These are phyloP conservation scores for Standfussiana lucernea DNA, from an alignment of 2,888 invertebrate species.

Conservation along the genomic window DNA sequence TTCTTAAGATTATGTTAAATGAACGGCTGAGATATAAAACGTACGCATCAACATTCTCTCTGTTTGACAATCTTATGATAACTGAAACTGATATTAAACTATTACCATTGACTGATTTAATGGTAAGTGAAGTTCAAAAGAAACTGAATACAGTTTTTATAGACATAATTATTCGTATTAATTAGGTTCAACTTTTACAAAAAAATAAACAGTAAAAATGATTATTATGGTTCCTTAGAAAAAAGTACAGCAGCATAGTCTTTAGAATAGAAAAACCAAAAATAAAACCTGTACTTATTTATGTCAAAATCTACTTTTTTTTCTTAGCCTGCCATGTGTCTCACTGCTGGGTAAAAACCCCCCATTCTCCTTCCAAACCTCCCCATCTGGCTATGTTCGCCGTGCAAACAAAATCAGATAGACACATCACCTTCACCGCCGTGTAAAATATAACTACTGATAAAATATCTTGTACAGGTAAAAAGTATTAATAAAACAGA, in stretches of 20 bases:
- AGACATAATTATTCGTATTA: background rate
- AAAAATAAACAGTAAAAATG: background rate
- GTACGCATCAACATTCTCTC: background rate
- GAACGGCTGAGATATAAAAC: slow-evolving; percentile 21
- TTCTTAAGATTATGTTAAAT: slow-evolving; percentile 27
- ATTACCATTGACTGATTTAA: background rate
- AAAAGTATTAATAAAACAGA: background rate
- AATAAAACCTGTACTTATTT: too few species aligned
- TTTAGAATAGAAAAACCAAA: background rate
- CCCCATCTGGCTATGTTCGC: too few species aligned
- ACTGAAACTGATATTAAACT: too few species aligned
- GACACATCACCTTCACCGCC: too few species aligned
- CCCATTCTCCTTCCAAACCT: too few species aligned
- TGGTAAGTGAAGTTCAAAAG: slow-evolving; percentile 12
- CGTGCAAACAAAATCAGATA: too few species aligned
- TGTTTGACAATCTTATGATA: slow-evolving; percentile 10
- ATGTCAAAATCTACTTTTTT: slow-evolving; percentile 20
- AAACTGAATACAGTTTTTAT: background rate
- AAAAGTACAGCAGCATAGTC: background rate
- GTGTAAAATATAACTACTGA: too few species aligned
- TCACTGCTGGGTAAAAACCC: too few species aligned
- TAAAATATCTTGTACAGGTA: background rate
- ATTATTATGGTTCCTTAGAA: background rate
- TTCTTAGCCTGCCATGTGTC: too few species aligned
- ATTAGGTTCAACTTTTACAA: background rate